A percentile compares a stretch with the other conserved stretches of the same genome.
phyloP scores from a whole-genome alignment of 2,888 invertebrate species.

The Gryllus longicercus region DNA sequence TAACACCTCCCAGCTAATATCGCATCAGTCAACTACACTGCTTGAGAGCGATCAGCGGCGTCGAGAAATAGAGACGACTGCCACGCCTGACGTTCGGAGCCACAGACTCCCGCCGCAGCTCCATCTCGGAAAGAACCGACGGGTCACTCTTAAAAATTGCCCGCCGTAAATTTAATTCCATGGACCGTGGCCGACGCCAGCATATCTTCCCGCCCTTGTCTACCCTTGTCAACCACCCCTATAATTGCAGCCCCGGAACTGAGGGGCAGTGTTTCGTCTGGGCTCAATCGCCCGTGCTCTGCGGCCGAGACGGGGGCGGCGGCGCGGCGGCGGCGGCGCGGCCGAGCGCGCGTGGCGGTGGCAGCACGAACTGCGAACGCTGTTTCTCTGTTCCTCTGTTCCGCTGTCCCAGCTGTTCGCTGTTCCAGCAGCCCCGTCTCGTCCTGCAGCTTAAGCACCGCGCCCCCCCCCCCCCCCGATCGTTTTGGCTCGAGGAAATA shows the following conservation, averaged over 20 bases:
- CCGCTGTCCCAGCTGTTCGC: too few relatives aligned
- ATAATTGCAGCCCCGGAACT: conserved; percentile 17
- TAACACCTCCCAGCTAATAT: too few relatives aligned
- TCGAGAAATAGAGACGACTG: not conserved
- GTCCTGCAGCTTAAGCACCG: too few relatives aligned
- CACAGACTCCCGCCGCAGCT: not conserved
- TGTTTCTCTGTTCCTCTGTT: too few relatives aligned
- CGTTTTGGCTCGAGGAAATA: too few relatives aligned
- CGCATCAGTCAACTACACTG: too few relatives aligned
- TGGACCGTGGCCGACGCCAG: not conserved
- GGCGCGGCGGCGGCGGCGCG: not conserved
- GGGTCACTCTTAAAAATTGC: conserved; percentile 17
- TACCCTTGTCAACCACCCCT: conserved; percentile 17
- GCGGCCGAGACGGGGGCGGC: not conserved
- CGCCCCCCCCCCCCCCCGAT: too few relatives aligned
- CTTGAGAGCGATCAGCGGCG: too few relatives aligned
- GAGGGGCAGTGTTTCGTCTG: not conserved
- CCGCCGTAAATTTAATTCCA: conserved; percentile 7
- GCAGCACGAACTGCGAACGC: too few relatives aligned
- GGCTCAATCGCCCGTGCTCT: conserved; percentile 9
- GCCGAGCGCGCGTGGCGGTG: too few relatives aligned
- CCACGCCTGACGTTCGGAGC: not conserved
- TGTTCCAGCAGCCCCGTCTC: too few relatives aligned
- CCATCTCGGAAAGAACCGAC: not conserved
- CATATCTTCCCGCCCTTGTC: conserved; percentile 10